Base-by-base conservation (phyloP, 2,888 invertebrate genomes). In the Nasonia oneida region DNA sequence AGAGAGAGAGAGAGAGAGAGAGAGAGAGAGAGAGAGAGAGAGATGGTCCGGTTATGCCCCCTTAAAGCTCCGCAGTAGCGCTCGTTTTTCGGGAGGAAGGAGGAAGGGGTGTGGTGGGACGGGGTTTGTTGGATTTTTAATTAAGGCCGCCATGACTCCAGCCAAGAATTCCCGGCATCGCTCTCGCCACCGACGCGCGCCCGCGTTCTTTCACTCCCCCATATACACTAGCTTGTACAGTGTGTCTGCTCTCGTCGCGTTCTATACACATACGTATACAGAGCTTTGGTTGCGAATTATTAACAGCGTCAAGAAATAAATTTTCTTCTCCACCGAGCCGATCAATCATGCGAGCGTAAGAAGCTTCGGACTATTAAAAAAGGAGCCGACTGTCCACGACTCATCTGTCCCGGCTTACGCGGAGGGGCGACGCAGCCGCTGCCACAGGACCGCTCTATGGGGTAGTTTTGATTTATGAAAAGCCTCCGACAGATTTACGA, bases 81-180 rank as follows among this genome's bases (percentile, higher is more conserved):
- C 87, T 88, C 87, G 85, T 82, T 87, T 86, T 87, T 87, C 71
- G 86, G 79, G 8, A 12, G 47, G 42, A 12, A 47, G 47, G 10
- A 47, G 61, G 8, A 57, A 53, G 39, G 39, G 84, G 76, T 81
- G 78, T 14, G 81, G 82, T 53, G 78, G 29, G 8, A 64, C 39
- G 71, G 50, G 91, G 92, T 90, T 92, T 92, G 93, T 92, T 93
- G 93, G 92, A 93, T 93, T 93, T 93, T 93, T 93, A 93, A 93
- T 93, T 93, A 93, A 93, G 93, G 93, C 91, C 91, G 90, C 91
- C 91, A 92, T 93, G 92, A 92, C 92, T 93, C 92, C 90, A 91
- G 91, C 90, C 91, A 91, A 93, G 92, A 93, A 93, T 93, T 92
- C 92, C 91, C 89, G 89, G 91, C 90, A 92, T 92, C 91, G 91